Base-by-base conservation (phyloP, 2,888 invertebrate genomes). In the Drosophila pegasa region DNA sequence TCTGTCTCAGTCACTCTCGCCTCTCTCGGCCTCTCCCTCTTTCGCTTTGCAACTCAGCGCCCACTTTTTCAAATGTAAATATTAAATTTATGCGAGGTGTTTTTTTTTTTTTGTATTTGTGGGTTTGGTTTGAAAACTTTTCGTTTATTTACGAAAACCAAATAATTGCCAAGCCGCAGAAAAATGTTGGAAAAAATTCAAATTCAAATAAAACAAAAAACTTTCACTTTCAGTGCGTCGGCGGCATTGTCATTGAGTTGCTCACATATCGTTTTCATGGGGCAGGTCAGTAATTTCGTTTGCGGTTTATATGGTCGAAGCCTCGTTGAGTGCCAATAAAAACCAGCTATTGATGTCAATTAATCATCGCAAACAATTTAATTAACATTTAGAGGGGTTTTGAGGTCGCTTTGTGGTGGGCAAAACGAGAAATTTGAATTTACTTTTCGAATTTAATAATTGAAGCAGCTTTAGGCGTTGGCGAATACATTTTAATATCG, bases 141-240 rank as follows among this genome's bases (percentile, higher is more conserved):
- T 41, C 64, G 63, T 56, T 64, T 75, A 60, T 52, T 66, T 48
- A 69, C 43, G 38, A 67, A 85, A 70, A 63, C 56, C 56, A 80
- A 80, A 80, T 69, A 78, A 60, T 51, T 45, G 60, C 35, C 38
- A n/a, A 54, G 33, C 63, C 51, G 16, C 59, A 33, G 27, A 16
- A 31, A 48, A 33, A 20, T 20, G 14, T 48, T 33, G 18, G 1
- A 20, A 0, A 25, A 14, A 35, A 47, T n/a, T n/a, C n/a, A 47
- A 16, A 10, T 5, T 5, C 12, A 54, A 27, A 31, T 47, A 29
- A 29, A 14, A 2, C 52, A 45, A 55, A 64, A 52, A 58, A 76
- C 87, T 85, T 85, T 85, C 87, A 82, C 84, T 85, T 84, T 71
- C 67, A 62, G 60, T 69, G 78, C 71, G 79, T 78, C 74, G 76